Conservation (phyloP, 2,888 invertebrate genomes). For the Orthosia gracilis region DNA sequence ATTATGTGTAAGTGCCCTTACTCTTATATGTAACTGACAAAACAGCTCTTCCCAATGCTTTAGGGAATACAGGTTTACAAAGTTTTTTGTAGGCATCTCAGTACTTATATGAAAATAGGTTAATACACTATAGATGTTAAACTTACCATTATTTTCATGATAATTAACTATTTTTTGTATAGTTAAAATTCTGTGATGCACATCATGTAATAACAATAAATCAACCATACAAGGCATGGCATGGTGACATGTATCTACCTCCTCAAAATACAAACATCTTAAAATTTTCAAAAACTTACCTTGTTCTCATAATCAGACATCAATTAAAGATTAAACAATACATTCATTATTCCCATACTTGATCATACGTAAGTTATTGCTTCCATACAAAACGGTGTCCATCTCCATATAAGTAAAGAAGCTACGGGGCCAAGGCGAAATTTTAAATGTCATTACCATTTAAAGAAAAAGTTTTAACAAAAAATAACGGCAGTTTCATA, state of each 20-base stretch:
- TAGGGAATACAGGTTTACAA: too few species aligned
- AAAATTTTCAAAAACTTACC: not conserved
- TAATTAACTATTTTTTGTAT: not conserved
- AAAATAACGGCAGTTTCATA: slow-evolving; percentile 36
- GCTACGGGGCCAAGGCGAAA: slow-evolving; percentile 47
- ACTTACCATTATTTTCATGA: too few species aligned
- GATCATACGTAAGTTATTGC: not conserved
- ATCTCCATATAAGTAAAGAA: slow-evolving; percentile 26
- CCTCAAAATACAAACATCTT: not conserved
- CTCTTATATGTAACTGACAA: too few species aligned
- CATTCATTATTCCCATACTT: slow-evolving; percentile 1
- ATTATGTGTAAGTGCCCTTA: too few species aligned
- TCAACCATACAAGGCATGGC: too few species aligned
- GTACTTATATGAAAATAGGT: too few species aligned
- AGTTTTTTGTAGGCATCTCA: too few species aligned
- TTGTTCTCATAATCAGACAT: slow-evolving; percentile 3
- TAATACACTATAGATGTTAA: too few species aligned
- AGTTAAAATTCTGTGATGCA: too few species aligned
- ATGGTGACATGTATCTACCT: not conserved
- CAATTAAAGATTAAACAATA: slow-evolving; percentile 20
- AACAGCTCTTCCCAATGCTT: too few species aligned
- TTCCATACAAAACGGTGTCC: not conserved
- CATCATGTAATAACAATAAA: too few species aligned
- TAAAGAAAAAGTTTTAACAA: slow-evolving; percentile 22
- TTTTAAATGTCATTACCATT: slow-evolving; percentile 36